A percentile compares a stretch with the other conserved stretches of the same genome.
Conservation (phyloP, 2,888 invertebrate genomes). For the Lasioglossum lativentre region DNA sequence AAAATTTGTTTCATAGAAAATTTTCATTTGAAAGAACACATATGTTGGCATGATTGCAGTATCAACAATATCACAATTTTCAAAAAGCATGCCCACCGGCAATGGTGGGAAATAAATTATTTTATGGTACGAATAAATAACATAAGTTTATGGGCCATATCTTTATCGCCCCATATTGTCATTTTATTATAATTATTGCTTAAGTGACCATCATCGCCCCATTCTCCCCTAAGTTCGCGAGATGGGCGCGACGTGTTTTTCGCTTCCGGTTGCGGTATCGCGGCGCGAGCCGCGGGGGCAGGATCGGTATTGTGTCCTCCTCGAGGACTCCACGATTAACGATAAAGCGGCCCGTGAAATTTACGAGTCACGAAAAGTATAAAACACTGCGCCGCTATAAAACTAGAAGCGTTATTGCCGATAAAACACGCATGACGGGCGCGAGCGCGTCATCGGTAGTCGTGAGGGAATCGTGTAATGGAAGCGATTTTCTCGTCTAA, state of each 20-base stretch:
- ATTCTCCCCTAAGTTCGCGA: background rate
- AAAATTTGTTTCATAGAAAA: no score
- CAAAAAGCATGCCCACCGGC: no score
- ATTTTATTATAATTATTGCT: no score
- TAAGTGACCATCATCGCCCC: no score
- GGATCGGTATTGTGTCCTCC: constrained; percentile 18
- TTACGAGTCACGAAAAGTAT: constrained; percentile 56
- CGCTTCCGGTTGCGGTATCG: constrained; percentile 29
- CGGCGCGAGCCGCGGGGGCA: constrained; percentile 9
- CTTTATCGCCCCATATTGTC: no score
- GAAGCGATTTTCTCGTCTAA: constrained; percentile 58
- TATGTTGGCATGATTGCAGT: no score
- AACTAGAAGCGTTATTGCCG: constrained; percentile 50
- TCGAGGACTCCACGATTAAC: constrained; percentile 55
- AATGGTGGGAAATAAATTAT: no score
- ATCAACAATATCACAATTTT: no score
- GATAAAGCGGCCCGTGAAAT: constrained; percentile 50
- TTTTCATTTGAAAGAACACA: no score
- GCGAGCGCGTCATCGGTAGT: constrained; percentile 38
- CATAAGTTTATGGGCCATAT: no score
- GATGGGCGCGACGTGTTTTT: background rate
- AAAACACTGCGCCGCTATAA: constrained; percentile 55
- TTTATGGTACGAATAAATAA: no score
- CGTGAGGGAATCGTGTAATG: constrained; percentile 54
- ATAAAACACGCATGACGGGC: constrained; percentile 43